These are phyloP conservation scores for Pelosia muscerda DNA, from an alignment of 2,888 invertebrate species.

Conservation along the genomic window DNA sequence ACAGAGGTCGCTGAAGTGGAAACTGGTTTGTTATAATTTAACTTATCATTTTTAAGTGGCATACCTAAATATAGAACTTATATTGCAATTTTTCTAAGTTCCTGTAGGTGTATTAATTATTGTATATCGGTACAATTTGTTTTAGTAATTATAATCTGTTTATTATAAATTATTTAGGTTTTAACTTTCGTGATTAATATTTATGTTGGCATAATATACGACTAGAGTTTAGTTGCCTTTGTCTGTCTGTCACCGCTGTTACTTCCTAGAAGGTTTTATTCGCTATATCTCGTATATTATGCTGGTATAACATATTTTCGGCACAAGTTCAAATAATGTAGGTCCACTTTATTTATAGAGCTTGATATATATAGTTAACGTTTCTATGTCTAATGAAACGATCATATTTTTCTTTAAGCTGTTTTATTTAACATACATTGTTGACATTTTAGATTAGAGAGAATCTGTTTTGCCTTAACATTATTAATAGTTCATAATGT, in stretches of 20 bases:
- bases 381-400: slow-evolving; percentile 65
- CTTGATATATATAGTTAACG: slow-evolving; percentile 66
- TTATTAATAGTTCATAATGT: slow-evolving; percentile 83
- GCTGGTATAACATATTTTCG: slow-evolving; percentile 75
- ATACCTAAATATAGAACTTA: slow-evolving; percentile 86
- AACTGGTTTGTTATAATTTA: slow-evolving; percentile 69
- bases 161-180: slow-evolving; percentile 84
- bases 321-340: slow-evolving; percentile 86
- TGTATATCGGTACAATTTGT: slow-evolving; percentile 86
- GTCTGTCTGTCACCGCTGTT: slow-evolving; percentile 35
- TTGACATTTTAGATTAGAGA: slow-evolving; percentile 85
- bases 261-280: slow-evolving; percentile 33
- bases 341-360: slow-evolving; percentile 85
- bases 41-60: slow-evolving; percentile 82
- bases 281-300: slow-evolving; percentile 65
- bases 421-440: slow-evolving; percentile 86
- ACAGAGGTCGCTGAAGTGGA: slow-evolving; percentile 57
- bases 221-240: slow-evolving; percentile 34
- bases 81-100: slow-evolving; percentile 87
- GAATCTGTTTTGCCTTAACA: slow-evolving; percentile 86
- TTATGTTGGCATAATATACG: slow-evolving; percentile 75
- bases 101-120: slow-evolving; percentile 86
- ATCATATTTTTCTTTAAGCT: slow-evolving; percentile 75
- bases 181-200: slow-evolving; percentile 74
- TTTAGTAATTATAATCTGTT: slow-evolving; percentile 83